These are phyloP conservation scores for Paramuricea clavata DNA, from an alignment of 92 coral and sea anemone species.

Conservation along the genomic window DNA sequence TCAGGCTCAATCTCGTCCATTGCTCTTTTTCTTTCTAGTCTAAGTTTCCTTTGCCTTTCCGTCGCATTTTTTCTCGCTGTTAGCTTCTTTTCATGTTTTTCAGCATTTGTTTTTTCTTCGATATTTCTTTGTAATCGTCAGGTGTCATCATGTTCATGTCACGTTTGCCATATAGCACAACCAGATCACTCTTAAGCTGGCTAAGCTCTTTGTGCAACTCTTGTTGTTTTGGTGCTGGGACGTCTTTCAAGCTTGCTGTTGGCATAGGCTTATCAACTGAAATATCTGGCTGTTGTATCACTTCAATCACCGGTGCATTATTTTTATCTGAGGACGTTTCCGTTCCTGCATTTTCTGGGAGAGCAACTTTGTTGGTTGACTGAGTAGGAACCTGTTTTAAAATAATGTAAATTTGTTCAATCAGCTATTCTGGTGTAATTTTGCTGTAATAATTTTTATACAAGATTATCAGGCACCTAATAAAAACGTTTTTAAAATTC, in stretches of 20 bases:
- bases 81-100: background rate
- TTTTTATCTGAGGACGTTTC: no score
- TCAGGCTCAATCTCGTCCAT: constrained; percentile 18
- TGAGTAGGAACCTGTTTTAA: constrained; percentile 11
- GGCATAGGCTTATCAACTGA: no score
- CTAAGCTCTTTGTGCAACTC: background rate
- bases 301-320: background rate
- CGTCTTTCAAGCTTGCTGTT: background rate
- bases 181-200: background rate
- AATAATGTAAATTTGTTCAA: background rate
- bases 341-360: no score
- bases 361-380: background rate
- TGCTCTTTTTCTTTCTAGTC: constrained; percentile 18
- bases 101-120: background rate
- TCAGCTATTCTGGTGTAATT: background rate
- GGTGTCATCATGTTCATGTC: constrained; percentile 14
- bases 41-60: constrained; percentile 20
- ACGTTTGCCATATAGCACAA: background rate
- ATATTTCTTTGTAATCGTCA: background rate
- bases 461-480: no score
- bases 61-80: constrained; percentile 16
- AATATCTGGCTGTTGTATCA: no score
- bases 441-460: background rate
- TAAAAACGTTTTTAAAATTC: background rate
- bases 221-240: background rate